Base-by-base conservation (phyloP, 2,113 vertebrate species). In the Eclectus roratus region DNA sequence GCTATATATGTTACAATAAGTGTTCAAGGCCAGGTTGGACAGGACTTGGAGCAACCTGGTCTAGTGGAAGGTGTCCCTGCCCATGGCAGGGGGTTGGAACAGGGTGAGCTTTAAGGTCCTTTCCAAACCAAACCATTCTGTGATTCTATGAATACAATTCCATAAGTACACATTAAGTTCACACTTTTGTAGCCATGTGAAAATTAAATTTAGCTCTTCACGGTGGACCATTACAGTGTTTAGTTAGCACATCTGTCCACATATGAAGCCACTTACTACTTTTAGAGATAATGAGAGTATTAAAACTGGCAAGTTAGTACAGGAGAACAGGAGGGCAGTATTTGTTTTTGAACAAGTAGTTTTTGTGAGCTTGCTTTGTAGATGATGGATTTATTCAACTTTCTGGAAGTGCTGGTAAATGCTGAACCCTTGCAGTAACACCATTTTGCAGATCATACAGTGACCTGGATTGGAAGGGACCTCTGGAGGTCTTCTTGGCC, bases 221-320 rank as follows among this genome's bases (percentile, higher is more conserved):
- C 39, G 37, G 8, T 3, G 74, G 72, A 21, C 2, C 17, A 1
- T 70, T 72, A 33, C 3, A 61, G 41, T 1, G 1, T 37, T 81
- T 18, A 52, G 0, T 77, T 74, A 90, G n/a, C n/a, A 52, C 6
- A 43, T 74, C 13, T 73, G 19, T 49, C 39, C 0, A 0, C 14
- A 65, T 72, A 16, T 52, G 28, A 58, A 70, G 18, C 65, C 23
- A 2, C 21, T 53, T 50, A 12, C n/a, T 44, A 63, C 27, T 68
- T 50, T 15, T 1, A 39, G 56, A 61, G n/a, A 9, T 47, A 56
- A 74, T 70, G 55, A 35, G 33, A 27, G 23, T 70, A 1, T 24
- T 63, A 63, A 70, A 73, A 41, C n/a, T 64, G 39, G 25, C 27
- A 70, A 47, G 16, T 35, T 73, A 5, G 20, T 61, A 4, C 25